A percentile compares a stretch with the other conserved stretches of the same genome.
Evolutionary conservation across 2,113 vertebrate species (phyloP).

Genomic region (Datnioides undecimradiatus): DNA sequence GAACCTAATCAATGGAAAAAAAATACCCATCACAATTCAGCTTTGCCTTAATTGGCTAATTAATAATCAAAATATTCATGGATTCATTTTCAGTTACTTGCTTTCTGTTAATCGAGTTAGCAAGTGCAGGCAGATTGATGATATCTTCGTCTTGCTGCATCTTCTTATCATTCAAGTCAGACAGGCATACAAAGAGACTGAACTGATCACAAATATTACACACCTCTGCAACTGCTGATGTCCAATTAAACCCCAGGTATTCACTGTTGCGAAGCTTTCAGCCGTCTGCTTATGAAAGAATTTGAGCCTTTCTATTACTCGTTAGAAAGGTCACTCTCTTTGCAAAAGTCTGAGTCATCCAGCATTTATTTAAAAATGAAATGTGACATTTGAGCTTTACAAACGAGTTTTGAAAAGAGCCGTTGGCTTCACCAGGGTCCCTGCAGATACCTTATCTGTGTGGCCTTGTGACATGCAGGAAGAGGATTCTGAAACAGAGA

Average conservation of each 20-base stretch:
- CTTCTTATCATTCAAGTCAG: not conserved
- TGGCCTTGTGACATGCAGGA: constrained; percentile 23
- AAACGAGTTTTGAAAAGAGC: constrained; percentile 16
- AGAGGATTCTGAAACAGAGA: constrained; percentile 24
- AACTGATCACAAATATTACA: not conserved
- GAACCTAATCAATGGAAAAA: not conserved
- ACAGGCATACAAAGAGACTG: not conserved
- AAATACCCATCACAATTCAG: not conserved
- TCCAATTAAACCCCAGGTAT: not conserved
- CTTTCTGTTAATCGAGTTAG: not conserved
- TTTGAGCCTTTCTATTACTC: not conserved
- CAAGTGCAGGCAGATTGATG: no score
- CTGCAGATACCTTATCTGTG: constrained; percentile 57
- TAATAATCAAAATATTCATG: not conserved
- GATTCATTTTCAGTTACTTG: not conserved
- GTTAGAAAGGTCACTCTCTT: constrained; percentile 34
- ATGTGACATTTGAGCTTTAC: constrained; percentile 55
- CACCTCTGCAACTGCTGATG: not conserved
- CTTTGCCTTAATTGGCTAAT: no score
- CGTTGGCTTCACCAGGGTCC: not conserved
- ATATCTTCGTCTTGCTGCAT: no score
- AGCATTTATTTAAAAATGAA: constrained; percentile 34
- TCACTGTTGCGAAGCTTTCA: not conserved
- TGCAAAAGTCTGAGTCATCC: constrained; percentile 40
- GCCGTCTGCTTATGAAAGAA: not conserved